Conservation (phyloP, 2,113 vertebrate species). For the Carettochelys insculpta region DNA sequence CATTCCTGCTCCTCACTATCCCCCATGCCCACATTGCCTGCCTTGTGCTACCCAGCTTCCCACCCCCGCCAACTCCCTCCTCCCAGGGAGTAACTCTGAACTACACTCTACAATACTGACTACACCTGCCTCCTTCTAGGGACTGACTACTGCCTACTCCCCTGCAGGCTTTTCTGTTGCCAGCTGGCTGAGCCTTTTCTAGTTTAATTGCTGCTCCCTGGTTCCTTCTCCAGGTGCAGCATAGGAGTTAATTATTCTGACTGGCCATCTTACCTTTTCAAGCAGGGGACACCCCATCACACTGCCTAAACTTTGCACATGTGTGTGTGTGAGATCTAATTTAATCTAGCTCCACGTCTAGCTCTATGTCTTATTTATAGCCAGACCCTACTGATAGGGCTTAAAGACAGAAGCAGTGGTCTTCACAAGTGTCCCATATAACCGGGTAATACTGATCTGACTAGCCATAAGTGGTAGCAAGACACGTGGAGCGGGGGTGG, state of each 20-base stretch:
- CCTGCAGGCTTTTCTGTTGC: neutral
- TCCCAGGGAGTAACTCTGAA: neutral
- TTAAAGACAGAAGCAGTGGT: neutral
- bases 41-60: too few species aligned
- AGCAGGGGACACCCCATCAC: neutral
- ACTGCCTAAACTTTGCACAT: neutral
- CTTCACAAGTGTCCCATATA: neutral
- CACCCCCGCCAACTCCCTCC: neutral
- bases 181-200: neutral
- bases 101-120: neutral
- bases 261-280: neutral
- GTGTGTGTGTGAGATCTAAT: neutral
- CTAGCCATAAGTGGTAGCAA: neutral
- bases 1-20: neutral
- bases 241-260: neutral
- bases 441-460: neutral
- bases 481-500: too few species aligned
- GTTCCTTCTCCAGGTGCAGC: neutral
- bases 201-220: neutral
- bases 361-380: neutral
- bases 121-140: too few species aligned
- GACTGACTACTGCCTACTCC: neutral
- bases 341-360: neutral
- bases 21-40: too few species aligned
- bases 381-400: too few species aligned